A percentile compares a stretch with the other conserved stretches of the same genome.
phyloP scores from a whole-genome alignment of 2,113 vertebrate species.

The Erythrolamprus reginae region DNA sequence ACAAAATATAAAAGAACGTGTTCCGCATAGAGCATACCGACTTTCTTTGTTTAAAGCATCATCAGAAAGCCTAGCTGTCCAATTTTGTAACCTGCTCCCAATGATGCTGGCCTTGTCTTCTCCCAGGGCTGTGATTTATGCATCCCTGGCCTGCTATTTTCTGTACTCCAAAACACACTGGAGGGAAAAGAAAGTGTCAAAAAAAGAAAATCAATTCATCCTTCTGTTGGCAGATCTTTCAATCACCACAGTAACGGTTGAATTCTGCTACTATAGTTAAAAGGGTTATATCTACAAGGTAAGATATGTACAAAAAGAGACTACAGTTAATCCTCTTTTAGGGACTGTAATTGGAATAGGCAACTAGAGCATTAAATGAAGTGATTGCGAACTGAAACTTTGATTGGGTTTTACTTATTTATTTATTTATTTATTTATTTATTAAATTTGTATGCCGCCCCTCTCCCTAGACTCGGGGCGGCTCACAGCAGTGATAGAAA shows the following conservation, averaged over 20 bases:
- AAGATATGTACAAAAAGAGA: not conserved
- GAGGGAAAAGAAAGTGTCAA: not conserved
- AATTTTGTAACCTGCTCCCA: not conserved
- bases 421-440: too few relatives aligned
- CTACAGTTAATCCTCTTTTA: not conserved
- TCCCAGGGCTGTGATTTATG: not conserved
- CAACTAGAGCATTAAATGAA: not conserved
- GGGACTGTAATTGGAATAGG: not conserved
- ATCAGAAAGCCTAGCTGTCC: not conserved
- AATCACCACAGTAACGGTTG: not conserved
- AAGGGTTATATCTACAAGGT: not conserved
- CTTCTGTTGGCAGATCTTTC: not conserved
- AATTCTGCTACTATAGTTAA: not conserved
- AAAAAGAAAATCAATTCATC: not conserved
- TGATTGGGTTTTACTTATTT: too few relatives aligned
- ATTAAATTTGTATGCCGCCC: too few relatives aligned
- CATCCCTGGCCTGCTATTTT: not conserved
- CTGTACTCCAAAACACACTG: not conserved
- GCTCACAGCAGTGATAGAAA: too few relatives aligned
- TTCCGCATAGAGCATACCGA: not conserved
- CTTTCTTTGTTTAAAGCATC: not conserved
- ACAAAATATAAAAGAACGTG: too few relatives aligned
- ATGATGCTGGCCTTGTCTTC: not conserved
- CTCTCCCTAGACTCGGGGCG: too few relatives aligned
- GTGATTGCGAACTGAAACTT: not conserved